Evolutionary conservation across 2,888 invertebrate genomes (phyloP).

Genomic region (Volucella bombylans): DNA sequence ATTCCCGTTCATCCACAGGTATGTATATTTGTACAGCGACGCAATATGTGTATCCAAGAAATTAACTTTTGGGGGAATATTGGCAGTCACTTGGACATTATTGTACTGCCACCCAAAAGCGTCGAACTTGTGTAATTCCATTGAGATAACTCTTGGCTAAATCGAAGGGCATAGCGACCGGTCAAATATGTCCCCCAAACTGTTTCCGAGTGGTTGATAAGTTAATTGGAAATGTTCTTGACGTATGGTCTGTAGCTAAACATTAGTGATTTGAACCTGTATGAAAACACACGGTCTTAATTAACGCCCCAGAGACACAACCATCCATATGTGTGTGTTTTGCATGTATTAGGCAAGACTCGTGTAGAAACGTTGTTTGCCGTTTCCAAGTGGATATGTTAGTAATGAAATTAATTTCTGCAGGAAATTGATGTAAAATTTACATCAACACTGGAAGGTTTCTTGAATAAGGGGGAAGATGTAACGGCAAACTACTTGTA

Average conservation of each 20-base stretch:
- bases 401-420: conserved; percentile 24
- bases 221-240: conserved; percentile 50
- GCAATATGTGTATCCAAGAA: conserved; percentile 12
- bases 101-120: conserved; percentile 13
- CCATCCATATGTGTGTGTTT: background rate
- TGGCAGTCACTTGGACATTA: conserved; percentile 30
- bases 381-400: conserved; percentile 5
- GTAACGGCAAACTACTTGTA: too few species aligned
- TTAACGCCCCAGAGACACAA: conserved; percentile 13
- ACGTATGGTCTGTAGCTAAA: conserved; percentile 28
- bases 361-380: conserved; percentile 31
- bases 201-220: conserved; percentile 43
- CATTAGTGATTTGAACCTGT: conserved; percentile 33
- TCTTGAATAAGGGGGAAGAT: too few species aligned
- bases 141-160: conserved; percentile 23
- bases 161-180: background rate
- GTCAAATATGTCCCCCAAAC: conserved; percentile 6
- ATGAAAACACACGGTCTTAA: conserved; percentile 53
- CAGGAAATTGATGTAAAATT: conserved; percentile 23
- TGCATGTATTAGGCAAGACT: background rate
- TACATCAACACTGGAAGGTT: conserved; percentile 17
- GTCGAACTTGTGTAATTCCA: conserved; percentile 39
- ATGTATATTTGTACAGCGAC: conserved; percentile 1
- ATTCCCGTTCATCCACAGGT: background rate
- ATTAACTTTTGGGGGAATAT: conserved; percentile 41